These are phyloP conservation scores for Baccha elongata DNA, from an alignment of 2,888 invertebrate species.

Conservation along the genomic window DNA sequence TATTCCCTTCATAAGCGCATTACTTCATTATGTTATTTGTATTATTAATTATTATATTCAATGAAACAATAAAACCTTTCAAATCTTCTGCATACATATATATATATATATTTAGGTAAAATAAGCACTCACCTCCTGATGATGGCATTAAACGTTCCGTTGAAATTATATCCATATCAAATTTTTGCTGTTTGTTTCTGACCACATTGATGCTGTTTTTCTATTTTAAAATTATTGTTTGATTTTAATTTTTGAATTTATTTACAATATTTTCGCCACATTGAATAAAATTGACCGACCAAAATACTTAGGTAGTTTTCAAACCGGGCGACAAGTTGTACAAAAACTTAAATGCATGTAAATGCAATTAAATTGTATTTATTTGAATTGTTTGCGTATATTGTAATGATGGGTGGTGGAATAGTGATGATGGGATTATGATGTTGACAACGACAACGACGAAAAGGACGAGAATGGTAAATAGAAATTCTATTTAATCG, in stretches of 20 bases:
- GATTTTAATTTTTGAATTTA: slow-evolving; percentile 41
- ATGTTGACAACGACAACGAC: neutral
- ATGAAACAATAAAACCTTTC: too few species aligned
- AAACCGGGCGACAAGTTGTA: slow-evolving; percentile 22
- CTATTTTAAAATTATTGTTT: too few species aligned
- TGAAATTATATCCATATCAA: slow-evolving; percentile 70
- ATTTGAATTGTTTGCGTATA: slow-evolving; percentile 16
- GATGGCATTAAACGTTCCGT: slow-evolving; percentile 71
- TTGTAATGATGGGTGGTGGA: neutral
- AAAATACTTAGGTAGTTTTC: slow-evolving; percentile 30
- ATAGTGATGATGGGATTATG: neutral
- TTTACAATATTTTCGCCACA: slow-evolving; percentile 27
- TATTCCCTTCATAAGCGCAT: too few species aligned
- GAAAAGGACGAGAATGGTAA: neutral
- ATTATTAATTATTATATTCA: too few species aligned
- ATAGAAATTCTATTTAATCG: slow-evolving; percentile 25
- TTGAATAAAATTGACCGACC: slow-evolving; percentile 8
- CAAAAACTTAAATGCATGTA: slow-evolving; percentile 21
- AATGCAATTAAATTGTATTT: slow-evolving; percentile 30
- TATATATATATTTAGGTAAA: too few species aligned
- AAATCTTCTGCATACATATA: too few species aligned
- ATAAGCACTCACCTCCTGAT: slow-evolving; percentile 69
- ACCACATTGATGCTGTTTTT: slow-evolving; percentile 63
- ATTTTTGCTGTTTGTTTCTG: slow-evolving; percentile 34
- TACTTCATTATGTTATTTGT: too few species aligned